Evolutionary conservation across 2,797 vertebrate genomes (phyloP).

Genomic region (Bradypodion pumilum): DNA sequence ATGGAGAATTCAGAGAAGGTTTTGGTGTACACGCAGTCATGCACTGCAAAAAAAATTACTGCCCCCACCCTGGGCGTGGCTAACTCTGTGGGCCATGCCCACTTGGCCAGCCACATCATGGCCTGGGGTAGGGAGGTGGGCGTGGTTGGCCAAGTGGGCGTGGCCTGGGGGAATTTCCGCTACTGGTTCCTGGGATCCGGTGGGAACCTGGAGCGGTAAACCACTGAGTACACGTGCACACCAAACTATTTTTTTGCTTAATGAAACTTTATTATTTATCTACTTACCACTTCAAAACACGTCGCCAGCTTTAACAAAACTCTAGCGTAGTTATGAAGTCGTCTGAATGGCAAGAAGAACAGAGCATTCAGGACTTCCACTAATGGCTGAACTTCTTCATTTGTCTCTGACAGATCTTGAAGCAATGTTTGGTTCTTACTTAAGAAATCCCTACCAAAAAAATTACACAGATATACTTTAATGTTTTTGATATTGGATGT

Average conservation of each 20-base stretch:
- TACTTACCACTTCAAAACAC: slow-evolving; percentile 92
- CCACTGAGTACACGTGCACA: background rate
- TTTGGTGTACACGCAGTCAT: background rate
- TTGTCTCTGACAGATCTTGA: slow-evolving; percentile 84
- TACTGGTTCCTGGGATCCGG: no score
- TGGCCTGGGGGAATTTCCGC: no score
- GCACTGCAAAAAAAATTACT: no score
- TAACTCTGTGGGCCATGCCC: no score
- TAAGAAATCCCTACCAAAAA: slow-evolving; percentile 83
- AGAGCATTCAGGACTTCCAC: slow-evolving; percentile 85
- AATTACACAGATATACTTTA: slow-evolving; percentile 21
- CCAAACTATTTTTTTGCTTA: background rate
- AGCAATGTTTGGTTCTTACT: slow-evolving; percentile 89
- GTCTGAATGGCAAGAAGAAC: slow-evolving; percentile 87
- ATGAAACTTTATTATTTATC: slow-evolving; percentile 10
- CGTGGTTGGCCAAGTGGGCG: no score
- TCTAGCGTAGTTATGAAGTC: slow-evolving; percentile 87
- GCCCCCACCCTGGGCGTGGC: no score
- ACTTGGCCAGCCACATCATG: no score
- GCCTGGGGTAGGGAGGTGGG: no score
- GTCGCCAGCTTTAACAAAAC: slow-evolving; percentile 92
- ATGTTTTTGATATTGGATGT: slow-evolving; percentile 18
- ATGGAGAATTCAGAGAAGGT: background rate
- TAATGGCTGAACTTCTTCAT: slow-evolving; percentile 81
- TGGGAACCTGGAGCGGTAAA: no score